phyloP scores from a whole-genome alignment of 2,113 vertebrate species.

The Saccopteryx bilineata region DNA sequence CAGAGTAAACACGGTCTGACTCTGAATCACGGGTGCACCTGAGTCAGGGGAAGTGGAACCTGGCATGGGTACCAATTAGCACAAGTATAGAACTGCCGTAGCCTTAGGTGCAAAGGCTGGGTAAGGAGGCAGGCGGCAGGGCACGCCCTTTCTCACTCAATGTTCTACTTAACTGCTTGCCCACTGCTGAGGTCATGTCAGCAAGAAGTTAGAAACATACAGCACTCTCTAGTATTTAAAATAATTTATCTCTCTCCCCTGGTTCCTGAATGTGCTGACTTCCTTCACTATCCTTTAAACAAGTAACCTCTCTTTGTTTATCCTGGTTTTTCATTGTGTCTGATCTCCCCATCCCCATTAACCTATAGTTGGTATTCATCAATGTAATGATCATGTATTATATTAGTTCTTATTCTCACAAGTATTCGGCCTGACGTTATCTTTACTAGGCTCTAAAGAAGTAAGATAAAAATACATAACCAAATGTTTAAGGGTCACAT shows the following conservation, averaged over 20 bases:
- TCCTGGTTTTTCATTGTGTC: neutral
- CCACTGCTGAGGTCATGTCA: no score
- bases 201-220: neutral
- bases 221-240: neutral
- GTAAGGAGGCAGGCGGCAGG: neutral
- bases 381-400: neutral
- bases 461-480: neutral
- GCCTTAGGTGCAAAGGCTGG: no score
- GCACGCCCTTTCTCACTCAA: neutral
- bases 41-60: neutral
- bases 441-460: neutral
- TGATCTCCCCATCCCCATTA: neutral
- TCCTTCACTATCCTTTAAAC: neutral
- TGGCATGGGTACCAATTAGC: neutral
- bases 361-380: neutral
- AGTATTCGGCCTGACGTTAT: neutral
- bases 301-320: neutral
- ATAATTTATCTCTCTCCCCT: neutral
- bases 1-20: neutral
- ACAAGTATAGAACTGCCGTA: neutral
- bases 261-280: neutral
- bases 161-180: neutral
- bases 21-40: neutral
- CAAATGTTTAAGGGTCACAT: neutral
- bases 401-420: neutral